A percentile compares a stretch with the other conserved stretches of the same genome.
Conservation (phyloP, 2,797 vertebrate species). For the Capromys pilorides region DNA sequence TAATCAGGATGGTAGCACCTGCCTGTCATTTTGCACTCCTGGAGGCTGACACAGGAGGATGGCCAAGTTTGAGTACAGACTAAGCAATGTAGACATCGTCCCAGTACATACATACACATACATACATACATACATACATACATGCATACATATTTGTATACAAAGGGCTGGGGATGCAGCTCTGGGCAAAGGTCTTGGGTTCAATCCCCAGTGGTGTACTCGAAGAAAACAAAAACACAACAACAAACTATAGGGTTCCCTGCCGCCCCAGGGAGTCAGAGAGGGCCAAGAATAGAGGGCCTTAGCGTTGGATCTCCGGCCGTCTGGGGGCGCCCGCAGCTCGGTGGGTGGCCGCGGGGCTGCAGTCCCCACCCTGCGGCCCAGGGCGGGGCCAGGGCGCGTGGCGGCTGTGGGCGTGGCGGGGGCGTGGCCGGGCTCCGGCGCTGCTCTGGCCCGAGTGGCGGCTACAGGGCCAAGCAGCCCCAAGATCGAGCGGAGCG, state of each 20-base stretch:
- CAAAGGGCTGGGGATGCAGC: not conserved
- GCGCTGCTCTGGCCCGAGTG: constrained; percentile 40
- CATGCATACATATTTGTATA: not conserved
- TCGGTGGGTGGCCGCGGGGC: not conserved
- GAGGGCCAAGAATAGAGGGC: not conserved
- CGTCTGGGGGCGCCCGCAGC: not conserved
- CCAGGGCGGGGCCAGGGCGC: not conserved
- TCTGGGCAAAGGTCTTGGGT: not conserved
- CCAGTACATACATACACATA: not conserved
- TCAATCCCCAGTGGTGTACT: not conserved
- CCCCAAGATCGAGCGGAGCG: constrained; percentile 37
- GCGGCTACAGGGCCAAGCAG: constrained; percentile 49
- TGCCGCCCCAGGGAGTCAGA: not conserved
- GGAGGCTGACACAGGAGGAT: not conserved
- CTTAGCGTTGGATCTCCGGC: not conserved
- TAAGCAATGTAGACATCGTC: not conserved
- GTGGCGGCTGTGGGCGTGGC: constrained; percentile 40
- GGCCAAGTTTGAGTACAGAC: not conserved
- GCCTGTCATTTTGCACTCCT: not conserved
- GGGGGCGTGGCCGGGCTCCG: constrained; percentile 44
- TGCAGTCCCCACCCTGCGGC: not conserved
- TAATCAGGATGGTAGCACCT: not conserved
- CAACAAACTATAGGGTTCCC: not conserved
- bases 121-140: not conserved
- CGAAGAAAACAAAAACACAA: not conserved